These are phyloP conservation scores for Heliconius cydno DNA, from an alignment of 2,888 invertebrate species.

Conservation along the genomic window DNA sequence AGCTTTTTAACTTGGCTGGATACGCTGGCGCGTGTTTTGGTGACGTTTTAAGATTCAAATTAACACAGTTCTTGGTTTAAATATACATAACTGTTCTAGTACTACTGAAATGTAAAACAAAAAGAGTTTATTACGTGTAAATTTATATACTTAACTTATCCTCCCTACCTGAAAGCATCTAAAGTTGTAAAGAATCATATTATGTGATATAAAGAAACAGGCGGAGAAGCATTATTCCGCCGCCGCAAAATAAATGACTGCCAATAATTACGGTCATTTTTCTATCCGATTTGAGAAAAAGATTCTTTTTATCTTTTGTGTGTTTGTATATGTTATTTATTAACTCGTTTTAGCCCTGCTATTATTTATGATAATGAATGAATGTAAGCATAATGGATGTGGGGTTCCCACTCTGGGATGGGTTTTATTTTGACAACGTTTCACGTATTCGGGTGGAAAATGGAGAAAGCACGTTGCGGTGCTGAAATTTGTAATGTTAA, in stretches of 20 bases:
- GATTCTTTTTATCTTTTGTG: slow-evolving; percentile 4
- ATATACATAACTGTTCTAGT: no score
- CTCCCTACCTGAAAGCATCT: not conserved
- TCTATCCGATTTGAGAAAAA: not conserved
- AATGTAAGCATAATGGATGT: no score
- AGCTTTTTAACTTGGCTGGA: no score
- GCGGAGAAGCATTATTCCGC: not conserved
- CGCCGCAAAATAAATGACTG: not conserved
- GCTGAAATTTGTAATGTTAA: no score
- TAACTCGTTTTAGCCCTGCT: not conserved
- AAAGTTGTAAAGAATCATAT: not conserved
- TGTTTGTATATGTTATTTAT: not conserved
- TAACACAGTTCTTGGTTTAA: no score
- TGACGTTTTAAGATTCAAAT: no score
- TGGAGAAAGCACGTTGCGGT: no score
- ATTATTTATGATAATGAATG: not conserved
- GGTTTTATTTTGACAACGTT: no score
- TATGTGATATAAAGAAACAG: not conserved
- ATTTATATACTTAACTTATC: not conserved
- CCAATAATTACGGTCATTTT: slow-evolving; percentile 11
- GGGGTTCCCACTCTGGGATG: no score
- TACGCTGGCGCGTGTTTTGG: no score
- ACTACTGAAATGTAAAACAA: not conserved
- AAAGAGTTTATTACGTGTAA: not conserved
- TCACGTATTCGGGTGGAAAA: no score